Evolutionary conservation across 2,888 invertebrate genomes (phyloP).

Genomic region (Spialia ferax): DNA sequence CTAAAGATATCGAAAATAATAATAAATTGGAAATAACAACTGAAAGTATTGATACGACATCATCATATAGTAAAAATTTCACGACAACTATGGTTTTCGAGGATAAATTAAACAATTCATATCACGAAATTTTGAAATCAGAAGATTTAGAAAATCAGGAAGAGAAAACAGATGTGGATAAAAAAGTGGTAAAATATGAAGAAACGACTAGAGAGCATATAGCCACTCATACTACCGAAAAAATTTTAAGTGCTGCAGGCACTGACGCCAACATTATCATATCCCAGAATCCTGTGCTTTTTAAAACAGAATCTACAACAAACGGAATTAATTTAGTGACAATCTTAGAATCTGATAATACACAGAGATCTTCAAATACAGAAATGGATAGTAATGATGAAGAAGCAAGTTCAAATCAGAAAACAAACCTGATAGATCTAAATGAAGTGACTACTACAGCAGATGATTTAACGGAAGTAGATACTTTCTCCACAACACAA

Average conservation of each 20-base stretch:
- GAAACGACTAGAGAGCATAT: neutral
- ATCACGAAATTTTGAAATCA: no score
- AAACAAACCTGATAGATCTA: neutral
- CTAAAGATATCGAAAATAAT: neutral
- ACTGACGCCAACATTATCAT: neutral
- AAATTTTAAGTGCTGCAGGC: neutral
- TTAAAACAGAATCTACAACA: neutral
- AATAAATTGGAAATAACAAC: neutral
- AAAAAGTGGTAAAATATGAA: neutral
- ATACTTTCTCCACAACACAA: neutral
- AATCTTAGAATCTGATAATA: neutral
- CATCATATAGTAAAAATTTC: neutral
- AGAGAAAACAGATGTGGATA: neutral
- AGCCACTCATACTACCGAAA: neutral
- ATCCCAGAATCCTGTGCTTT: neutral
- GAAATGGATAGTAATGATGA: neutral
- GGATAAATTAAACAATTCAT: no score
- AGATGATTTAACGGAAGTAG: neutral
- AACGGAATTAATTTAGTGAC: neutral
- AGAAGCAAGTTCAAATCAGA: neutral
- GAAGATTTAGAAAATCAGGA: neutral
- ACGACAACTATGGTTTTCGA: no score
- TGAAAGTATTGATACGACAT: neutral
- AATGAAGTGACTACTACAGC: neutral
- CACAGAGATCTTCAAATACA: neutral